A percentile compares a stretch with the other conserved stretches of the same genome.
Evolutionary conservation across 2,113 vertebrate species (phyloP).

Genomic region (Chunga burmeisteri): DNA sequence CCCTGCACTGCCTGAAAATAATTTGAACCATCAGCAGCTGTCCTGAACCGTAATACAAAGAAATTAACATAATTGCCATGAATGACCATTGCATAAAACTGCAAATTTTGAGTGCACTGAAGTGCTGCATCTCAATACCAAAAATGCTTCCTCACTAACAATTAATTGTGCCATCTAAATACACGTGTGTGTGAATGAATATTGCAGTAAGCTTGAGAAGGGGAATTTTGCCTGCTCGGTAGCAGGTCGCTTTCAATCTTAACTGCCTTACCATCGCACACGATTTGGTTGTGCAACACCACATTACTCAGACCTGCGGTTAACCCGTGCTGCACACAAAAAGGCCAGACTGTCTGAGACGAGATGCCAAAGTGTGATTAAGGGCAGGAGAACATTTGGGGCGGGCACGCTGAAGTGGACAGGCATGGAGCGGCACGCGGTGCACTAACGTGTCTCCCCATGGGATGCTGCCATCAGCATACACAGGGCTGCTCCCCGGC

Average conservation of each 20-base stretch:
- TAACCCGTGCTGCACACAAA: neutral
- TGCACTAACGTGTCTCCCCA: neutral
- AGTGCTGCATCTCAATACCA: neutral
- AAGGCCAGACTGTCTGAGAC: neutral
- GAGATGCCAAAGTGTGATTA: neutral
- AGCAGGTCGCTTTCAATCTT: neutral
- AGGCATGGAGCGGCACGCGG: neutral
- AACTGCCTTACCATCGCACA: neutral
- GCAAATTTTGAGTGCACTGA: neutral
- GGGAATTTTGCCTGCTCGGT: neutral
- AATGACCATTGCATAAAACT: neutral
- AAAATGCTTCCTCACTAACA: neutral
- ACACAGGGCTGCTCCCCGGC: neutral
- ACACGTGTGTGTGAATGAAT: accelerated
- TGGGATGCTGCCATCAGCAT: accelerated
- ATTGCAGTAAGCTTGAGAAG: neutral
- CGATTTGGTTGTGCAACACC: neutral
- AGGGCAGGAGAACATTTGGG: neutral
- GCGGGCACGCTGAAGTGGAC: neutral
- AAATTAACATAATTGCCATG: neutral
- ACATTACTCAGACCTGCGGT: neutral
- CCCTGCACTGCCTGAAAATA: neutral
- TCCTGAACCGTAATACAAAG: neutral
- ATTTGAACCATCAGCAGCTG: neutral
- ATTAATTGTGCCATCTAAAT: neutral